Evolutionary conservation across 2,888 invertebrate genomes (phyloP), one percentile per base, ranked within the genome.

Genomic region (Andrena marginata): DNA sequence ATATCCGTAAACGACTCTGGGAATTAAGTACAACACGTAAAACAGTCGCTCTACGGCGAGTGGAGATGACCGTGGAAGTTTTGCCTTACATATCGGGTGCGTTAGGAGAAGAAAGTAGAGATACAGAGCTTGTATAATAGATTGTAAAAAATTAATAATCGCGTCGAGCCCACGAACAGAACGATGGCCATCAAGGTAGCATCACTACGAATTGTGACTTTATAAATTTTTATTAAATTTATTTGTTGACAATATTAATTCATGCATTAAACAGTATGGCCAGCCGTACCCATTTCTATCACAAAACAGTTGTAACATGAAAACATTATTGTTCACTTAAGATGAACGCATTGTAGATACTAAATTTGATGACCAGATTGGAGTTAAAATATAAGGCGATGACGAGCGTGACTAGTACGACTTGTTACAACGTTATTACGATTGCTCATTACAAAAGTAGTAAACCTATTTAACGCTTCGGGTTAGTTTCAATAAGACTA

Each of bases 261-360:
- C 87, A 87, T 87, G 83, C 87, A 78, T 75, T 82, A 84, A 80
- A 80, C 73, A 83, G 80, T 85, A 85, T 87, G 84, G 77, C 76
- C 86, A 87, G 77, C 79, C 87, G 72, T 84, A 84, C 74, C 80
- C 77, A 77, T 80, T 68, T 35, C 77, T 82, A 86, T 84, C 77
- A 86, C 78, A 84, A 87, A 87, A 80, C 67, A 84, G 75, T 84
- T 35, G 72, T 76, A 72, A 26, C 65, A 73, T 70, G 70, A 80
- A 80, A 80, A 54, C 35, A 51, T 75, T 42, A 73, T 42, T 42
- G 70, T 63, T 85, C 51, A 60, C 74, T 82, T 70, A 85, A 74
- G 49, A 63, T 31, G 72, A 79, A 51, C 63, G 51, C 70, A 75
- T 75, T 63, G 76, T 77, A 73, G 77, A 81, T 29, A 82, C 75